Base-by-base conservation (phyloP, 2,797 vertebrate species). In the Salarias fasciatus region DNA sequence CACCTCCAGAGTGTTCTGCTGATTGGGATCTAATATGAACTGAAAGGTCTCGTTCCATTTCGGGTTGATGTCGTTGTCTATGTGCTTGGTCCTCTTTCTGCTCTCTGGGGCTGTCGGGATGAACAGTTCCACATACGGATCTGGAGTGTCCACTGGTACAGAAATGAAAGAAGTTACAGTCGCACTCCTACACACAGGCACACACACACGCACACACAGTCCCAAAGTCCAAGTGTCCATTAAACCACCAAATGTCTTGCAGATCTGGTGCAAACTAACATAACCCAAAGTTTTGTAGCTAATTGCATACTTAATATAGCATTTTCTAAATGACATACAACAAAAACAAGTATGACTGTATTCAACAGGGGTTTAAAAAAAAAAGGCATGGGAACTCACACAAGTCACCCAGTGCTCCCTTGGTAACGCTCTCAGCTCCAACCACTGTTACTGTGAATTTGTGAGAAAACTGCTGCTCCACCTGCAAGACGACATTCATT, bases 381-480 rank as follows among this genome's bases (percentile, higher is more conserved):
- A 42, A 43, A 15, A 43, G 15, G 41, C 15, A 28, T 3, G 7
- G 6, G 9, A 75, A 97, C 98, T 97, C 85, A 99, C 96, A 82
- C 84, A 99, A 91, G 75, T 99, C 97, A 37, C 98, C 97, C 40
- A 99, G 90, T 0, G 94, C 90, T 80, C 97, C 98, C 81, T 99
- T 99, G 5, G 98, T 99, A 70, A 99, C 97, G 74, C 92, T 96
- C 57, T 94, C 94, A 24, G 97, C 98, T 69, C 84, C 80, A 69
- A 93, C 80, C 8, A 99, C 95, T 0, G 91, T 96, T 61, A 97
- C 96, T 0, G 85, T 95, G 69, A 98, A 94, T 80, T 93, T 93
- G 86, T 99, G 95, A 28, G 96, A 99, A 74, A 97, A 96, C 77
- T 98, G 97, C 72, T 98, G 96, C 29, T 98, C 97, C 77, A 99